Conservation (phyloP, 37 sponge, comb jelly and placozoan species). For the Spongia lamella region DNA sequence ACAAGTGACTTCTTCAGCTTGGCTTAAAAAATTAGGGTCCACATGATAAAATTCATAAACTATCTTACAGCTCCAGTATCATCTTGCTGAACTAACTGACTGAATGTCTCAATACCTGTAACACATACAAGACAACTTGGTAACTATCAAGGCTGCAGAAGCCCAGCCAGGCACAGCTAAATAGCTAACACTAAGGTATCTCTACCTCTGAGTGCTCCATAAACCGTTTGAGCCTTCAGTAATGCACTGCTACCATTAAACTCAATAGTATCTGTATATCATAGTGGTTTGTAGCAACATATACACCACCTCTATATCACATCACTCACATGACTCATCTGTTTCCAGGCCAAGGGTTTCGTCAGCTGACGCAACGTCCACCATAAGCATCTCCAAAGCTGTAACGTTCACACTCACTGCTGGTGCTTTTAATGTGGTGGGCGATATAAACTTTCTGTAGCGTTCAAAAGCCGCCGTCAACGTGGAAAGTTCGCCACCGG, state of each 20-base stretch:
- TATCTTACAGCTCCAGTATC: conserved; percentile 25
- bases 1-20: too few relatives aligned
- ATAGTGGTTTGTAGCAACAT: too few relatives aligned
- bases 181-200: not conserved
- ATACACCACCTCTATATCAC: too few relatives aligned
- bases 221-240: conserved; percentile 67
- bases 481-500: conserved; percentile 30
- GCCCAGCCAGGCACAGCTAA: not conserved
- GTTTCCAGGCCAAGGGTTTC: conserved; percentile 48
- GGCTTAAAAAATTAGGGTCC: too few relatives aligned
- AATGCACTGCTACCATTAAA: conserved; percentile 25
- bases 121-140: too few relatives aligned
- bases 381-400: conserved; percentile 16
- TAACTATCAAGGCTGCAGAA: too few relatives aligned
- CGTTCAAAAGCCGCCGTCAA: conserved; percentile 61
- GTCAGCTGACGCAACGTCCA: conserved; percentile 34
- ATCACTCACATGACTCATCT: conserved; percentile 62
- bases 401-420: not conserved
- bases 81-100: conserved; percentile 68
- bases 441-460: conserved; percentile 33
- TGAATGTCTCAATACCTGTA: conserved; percentile 90
- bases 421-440: not conserved
- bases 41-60: too few relatives aligned
- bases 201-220: conserved; percentile 81
- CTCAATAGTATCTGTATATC: conserved; percentile 30